Evolutionary conservation across 2,888 invertebrate genomes (phyloP).

Genomic region (Megamerina dolium): DNA sequence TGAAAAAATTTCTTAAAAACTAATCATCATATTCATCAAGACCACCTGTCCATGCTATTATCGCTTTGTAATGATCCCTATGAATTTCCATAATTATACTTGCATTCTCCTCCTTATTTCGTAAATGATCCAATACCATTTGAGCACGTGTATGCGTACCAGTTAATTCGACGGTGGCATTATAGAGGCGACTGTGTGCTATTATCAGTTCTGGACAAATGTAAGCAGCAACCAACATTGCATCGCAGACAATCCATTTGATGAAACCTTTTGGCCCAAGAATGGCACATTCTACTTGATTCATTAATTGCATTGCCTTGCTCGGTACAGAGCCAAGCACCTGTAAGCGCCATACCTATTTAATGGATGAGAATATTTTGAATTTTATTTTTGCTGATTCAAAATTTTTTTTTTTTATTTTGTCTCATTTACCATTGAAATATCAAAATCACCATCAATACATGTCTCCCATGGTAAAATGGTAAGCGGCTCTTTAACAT

Average conservation of each 20-base stretch:
- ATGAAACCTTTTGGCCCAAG: slow-evolving; percentile 22
- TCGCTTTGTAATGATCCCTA: slow-evolving; percentile 21
- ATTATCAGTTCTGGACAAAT: slow-evolving; percentile 46
- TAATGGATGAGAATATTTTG: not conserved
- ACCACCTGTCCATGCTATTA: slow-evolving; percentile 30
- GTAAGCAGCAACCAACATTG: slow-evolving; percentile 49
- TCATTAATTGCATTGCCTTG: slow-evolving; percentile 49
- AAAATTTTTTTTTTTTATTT: not conserved
- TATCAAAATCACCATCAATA: slow-evolving; percentile 33
- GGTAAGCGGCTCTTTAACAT: slow-evolving; percentile 51
- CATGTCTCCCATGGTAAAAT: slow-evolving; percentile 66
- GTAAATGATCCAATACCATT: slow-evolving; percentile 55
- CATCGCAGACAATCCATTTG: slow-evolving; percentile 50
- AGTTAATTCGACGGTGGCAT: slow-evolving; percentile 55
- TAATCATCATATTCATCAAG: slow-evolving; percentile 11
- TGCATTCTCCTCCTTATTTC: slow-evolving; percentile 22
- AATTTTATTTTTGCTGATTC: not conserved
- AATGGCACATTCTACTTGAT: slow-evolving; percentile 47
- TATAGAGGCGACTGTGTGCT: slow-evolving; percentile 28
- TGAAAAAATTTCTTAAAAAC: not conserved
- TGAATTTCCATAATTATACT: slow-evolving; percentile 24
- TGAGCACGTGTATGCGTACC: slow-evolving; percentile 55
- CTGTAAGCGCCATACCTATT: slow-evolving; percentile 53
- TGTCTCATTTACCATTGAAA: slow-evolving; percentile 25
- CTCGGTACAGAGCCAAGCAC: slow-evolving; percentile 30